Base-by-base conservation (phyloP, 1,140 invertebrate genomes). In the Myzus persicae region DNA sequence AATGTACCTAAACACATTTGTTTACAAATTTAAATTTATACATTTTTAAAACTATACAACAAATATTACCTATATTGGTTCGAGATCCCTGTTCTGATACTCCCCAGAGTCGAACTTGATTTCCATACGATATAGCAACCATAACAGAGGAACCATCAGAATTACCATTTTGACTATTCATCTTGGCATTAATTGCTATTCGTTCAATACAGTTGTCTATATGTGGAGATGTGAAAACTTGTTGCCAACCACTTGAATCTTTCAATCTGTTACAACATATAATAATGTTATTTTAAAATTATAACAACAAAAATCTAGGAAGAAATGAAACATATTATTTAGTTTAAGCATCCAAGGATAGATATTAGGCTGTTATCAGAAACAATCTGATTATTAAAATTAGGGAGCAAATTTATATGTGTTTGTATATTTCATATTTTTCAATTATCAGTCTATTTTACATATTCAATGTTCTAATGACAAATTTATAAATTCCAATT, bases 231-330 rank as follows among this genome's bases (percentile, higher is more conserved):
- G 98, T 98, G 95, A 99, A 99, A 14, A 98, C 97, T 94, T 98
- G 96, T 94, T 99, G 98, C 99, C 99, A 99, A 22, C 99, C 99
- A 94, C 97, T 98, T 0, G 98, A 98, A 95, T 99, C 99, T 95
- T 99, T 99, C 94, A 99, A 96, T 95, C 98, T 98, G 94, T 84
- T 51, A 67, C 26, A 54, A 14, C 40, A 59, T 24, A 93, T 22
- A 54, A 59, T 40, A 26, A 40, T 67, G 2, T 76, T n/a, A 76
- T 76, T 76, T 76, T 76, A n/a, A n/a, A n/a, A n/a, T 18, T 76
- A 67, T 14, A 1, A 76, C 1, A 76, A n/a, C 4, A 76, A 76
- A n/a, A 76, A 18, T 76, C 5, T 76, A 76, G 1, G n/a, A 54
- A n/a, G 18, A n/a, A 76, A 76, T 76, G n/a, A 36, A 76, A n/a